phyloP scores from a whole-genome alignment of 2,888 invertebrate species.

The Hermodice carunculata region DNA sequence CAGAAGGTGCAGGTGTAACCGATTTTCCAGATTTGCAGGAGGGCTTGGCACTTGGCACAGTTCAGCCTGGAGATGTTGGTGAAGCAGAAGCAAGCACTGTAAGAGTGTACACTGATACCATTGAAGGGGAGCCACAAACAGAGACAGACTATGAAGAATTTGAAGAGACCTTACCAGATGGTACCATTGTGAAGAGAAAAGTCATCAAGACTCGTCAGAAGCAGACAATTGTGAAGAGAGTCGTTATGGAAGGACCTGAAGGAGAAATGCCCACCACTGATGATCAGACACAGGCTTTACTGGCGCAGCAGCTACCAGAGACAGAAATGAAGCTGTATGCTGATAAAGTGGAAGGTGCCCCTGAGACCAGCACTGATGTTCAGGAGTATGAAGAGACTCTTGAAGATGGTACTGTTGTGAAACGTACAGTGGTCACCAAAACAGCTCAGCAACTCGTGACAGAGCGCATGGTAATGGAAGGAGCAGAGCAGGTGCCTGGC shows the following conservation, averaged over 20 bases:
- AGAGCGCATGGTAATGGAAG: conserved; percentile 39
- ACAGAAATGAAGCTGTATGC: conserved; percentile 18
- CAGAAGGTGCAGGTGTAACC: conserved; percentile 35
- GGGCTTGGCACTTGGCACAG: neutral
- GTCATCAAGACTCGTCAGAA: conserved; percentile 52
- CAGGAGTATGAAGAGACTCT: conserved; percentile 41
- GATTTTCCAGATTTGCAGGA: conserved; percentile 17
- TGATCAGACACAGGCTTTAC: conserved; percentile 36
- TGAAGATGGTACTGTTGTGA: conserved; percentile 44
- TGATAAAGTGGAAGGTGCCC: conserved; percentile 28
- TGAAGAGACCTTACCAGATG: conserved; percentile 45
- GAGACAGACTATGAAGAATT: conserved; percentile 39
- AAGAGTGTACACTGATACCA: conserved; percentile 34
- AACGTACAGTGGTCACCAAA: conserved; percentile 38
- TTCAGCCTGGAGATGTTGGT: conserved; percentile 21
- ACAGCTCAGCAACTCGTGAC: conserved; percentile 43
- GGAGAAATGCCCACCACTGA: conserved; percentile 27
- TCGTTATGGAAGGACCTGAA: conserved; percentile 50
- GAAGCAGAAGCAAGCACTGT: conserved; percentile 19
- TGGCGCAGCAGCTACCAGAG: conserved; percentile 14
- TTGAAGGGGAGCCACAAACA: conserved; percentile 43
- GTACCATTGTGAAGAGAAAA: conserved; percentile 42
- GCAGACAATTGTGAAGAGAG: conserved; percentile 47
- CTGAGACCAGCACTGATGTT: conserved; percentile 30
- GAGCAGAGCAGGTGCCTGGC: conserved; percentile 3